Base-by-base conservation (phyloP, 2,888 invertebrate genomes). In the Zhuqinia jingwanae region DNA sequence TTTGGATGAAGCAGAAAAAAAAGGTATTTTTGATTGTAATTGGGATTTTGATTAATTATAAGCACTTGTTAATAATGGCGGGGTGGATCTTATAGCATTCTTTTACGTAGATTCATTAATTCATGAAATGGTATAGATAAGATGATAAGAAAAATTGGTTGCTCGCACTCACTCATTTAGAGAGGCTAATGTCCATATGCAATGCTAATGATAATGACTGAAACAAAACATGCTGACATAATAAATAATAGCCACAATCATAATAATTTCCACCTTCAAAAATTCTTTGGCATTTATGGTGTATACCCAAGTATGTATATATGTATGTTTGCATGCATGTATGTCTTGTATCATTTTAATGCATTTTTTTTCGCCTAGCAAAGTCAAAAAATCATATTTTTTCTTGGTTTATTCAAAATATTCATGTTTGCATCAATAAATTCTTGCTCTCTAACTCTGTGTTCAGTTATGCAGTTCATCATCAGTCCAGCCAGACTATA, bases 41-140 rank as follows among this genome's bases (percentile, higher is more conserved):
- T 88, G 90, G 90, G 90, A 89, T 86, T 91, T 90, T 91, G 91
- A 91, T 91, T 90, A 90, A 90, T 90, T 91, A 90, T 88, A 87
- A 89, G 87, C 88, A 85, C 87, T 89, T 88, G 89, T 86, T 88
- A 88, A 88, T 90, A 89, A 89, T 89, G 89, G 89, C 86, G 88
- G 89, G 89, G 88, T 87, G 89, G 88, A 82, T 87, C 90, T 82
- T 8, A 81, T 63, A 68, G 81, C 84, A 68, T 76, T 53, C 79
- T 76, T 68, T 76, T 77, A 65, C 53, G 36, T 68, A 20, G 60
- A 70, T 50, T 83, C 82, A 83, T 83, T 83, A 81, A 81, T 81
- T 53, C 79, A 47, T 77, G 36, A 10, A 17, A 77, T 58, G 10
- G 11, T 42, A 42, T 25, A 68, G 68, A 36, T 42, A 13, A 45